A percentile compares a stretch with the other conserved stretches of the same genome.
Conservation (phyloP, 37 sponge, comb jelly and placozoan species). For the Haliclona indistincta region DNA sequence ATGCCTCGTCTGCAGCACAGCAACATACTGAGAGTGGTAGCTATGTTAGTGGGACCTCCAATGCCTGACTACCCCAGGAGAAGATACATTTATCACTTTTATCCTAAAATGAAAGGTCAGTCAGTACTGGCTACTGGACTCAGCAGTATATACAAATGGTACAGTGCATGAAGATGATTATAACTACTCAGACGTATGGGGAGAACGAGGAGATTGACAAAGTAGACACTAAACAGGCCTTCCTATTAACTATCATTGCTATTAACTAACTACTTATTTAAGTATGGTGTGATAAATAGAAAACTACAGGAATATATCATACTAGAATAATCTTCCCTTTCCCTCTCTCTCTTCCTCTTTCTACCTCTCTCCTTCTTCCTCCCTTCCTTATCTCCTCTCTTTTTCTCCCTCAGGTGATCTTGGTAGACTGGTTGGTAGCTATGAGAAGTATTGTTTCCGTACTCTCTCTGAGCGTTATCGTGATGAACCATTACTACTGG, state of each 20-base stretch:
- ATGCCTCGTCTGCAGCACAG: background rate
- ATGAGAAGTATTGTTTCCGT: conserved; percentile 6
- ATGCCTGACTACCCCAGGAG: background rate
- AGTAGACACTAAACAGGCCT: too few species aligned
- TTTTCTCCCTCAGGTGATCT: background rate
- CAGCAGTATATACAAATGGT: too few species aligned
- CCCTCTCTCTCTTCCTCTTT: too few species aligned
- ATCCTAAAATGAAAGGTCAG: conserved; percentile 4
- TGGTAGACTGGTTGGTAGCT: background rate
- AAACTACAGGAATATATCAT: too few species aligned
- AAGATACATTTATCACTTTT: background rate
- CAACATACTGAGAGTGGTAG: background rate
- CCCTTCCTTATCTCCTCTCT: background rate
- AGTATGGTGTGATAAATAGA: too few species aligned
- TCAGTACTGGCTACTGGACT: background rate
- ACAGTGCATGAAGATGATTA: too few species aligned
- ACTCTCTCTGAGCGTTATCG: background rate
- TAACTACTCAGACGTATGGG: too few species aligned
- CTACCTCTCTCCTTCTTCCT: too few species aligned
- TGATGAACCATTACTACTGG: conserved; percentile 4
- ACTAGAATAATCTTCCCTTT: too few species aligned
- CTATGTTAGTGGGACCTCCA: conserved; percentile 1
- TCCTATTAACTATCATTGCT: too few species aligned
- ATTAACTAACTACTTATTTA: too few species aligned
- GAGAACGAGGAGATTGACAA: too few species aligned